Evolutionary conservation across 2,888 invertebrate species (phyloP), one percentile per base, ranked within the genome.

Genomic region (Xestia c-nigrum): DNA sequence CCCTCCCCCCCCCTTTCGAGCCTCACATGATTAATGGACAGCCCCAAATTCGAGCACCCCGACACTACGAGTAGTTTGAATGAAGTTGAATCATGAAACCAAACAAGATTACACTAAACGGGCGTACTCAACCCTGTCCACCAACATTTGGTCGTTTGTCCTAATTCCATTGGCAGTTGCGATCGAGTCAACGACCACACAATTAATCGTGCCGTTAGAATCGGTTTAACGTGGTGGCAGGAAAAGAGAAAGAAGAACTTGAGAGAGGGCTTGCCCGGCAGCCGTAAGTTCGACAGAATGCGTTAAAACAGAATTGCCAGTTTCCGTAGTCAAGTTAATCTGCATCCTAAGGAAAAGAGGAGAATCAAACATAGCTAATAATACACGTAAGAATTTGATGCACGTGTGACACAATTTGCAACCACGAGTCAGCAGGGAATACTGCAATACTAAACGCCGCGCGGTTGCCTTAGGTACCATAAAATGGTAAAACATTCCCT

Each of bases 381-480:
- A 38, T 1, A 31, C 31, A 2, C 31, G 31, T 9, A 55, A 21
- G 14, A 47, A 80, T 64, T 63, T 31, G 5, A 50, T 43, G 38
- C 50, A 80, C 4, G 50, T 10, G 50, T 50, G 47, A n/a, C 4
- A 19, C 14, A 40, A 47, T 50, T 5, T 43, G 38, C 43, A 38
- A 14, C 50, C 16, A 43, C 55, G 24, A 52, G 50, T 16, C 40
- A 16, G 21, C 31, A 55, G 43, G 73, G 64, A 50, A 80, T 31
- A 38, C 50, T 55, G 38, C 52, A 40, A 55, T 55, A 55, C 72
- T 47, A 72, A 72, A 64, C 7, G 31, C 38, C 31, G n/a, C n/a
- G n/a, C n/a, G 10, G 31, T 57, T 10, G 46, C 31, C 12, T 40
- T 31, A n/a, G n/a, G n/a, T n/a, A 47, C 16, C n/a, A 38, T 9